Conservation (phyloP, 1,140 invertebrate species). For the Armadillidium nasatum region DNA sequence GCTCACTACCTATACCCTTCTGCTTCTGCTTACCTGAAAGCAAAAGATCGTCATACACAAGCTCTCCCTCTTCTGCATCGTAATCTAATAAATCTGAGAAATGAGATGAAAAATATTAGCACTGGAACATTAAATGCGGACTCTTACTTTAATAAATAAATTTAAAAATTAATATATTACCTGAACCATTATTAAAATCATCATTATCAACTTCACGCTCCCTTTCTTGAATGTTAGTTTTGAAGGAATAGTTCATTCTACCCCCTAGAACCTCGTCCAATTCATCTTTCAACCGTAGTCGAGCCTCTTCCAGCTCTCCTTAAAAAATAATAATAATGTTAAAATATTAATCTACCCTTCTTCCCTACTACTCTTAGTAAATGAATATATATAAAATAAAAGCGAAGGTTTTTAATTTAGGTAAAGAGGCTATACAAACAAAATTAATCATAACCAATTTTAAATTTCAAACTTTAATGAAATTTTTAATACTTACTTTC, state of each 20-base stretch:
- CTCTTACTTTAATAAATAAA: too few species aligned
- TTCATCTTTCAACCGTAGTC: neutral
- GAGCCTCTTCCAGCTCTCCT: neutral
- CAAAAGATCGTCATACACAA: constrained; percentile 1
- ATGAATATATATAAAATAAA: too few species aligned
- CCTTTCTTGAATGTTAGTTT: neutral
- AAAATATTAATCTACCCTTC: too few species aligned
- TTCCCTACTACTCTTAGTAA: too few species aligned
- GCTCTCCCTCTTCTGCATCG: constrained; percentile 10
- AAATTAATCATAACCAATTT: too few species aligned
- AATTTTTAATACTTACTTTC: neutral
- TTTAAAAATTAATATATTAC: neutral
- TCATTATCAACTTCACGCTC: neutral
- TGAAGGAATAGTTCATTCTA: neutral
- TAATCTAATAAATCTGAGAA: constrained; percentile 10
- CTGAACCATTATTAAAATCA: constrained; percentile 4
- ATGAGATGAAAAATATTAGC: neutral
- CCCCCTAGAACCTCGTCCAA: neutral
- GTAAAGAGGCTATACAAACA: too few species aligned
- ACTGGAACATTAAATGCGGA: too few species aligned
- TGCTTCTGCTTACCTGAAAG: neutral
- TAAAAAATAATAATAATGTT: neutral
- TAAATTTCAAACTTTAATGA: too few species aligned
- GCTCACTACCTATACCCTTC: neutral
- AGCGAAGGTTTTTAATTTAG: too few species aligned